phyloP scores from a whole-genome alignment of 2,113 vertebrate species.

The Marcusenius ussheri region DNA sequence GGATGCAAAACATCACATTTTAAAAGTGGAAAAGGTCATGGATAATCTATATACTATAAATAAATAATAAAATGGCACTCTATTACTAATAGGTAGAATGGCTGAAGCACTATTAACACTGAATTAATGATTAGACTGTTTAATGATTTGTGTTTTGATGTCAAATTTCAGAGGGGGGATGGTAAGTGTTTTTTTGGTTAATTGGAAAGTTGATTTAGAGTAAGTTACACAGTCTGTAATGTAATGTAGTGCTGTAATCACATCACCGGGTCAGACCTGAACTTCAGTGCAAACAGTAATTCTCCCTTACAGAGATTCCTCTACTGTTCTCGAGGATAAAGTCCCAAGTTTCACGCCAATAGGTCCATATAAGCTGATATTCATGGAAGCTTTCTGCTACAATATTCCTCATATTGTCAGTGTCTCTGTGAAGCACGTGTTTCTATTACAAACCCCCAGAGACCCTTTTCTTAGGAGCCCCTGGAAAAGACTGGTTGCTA shows the following conservation, averaged over 20 bases:
- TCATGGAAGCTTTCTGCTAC: conserved; percentile 56
- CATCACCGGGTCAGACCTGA: not conserved
- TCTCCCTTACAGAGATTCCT: conserved; percentile 44
- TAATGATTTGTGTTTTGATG: not conserved
- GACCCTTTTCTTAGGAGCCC: conserved; percentile 60
- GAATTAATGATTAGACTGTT: not conserved
- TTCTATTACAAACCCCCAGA: conserved; percentile 50
- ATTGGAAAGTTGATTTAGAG: not conserved
- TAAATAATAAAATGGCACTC: not conserved
- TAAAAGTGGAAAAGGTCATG: not conserved
- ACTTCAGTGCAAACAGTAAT: conserved; percentile 33
- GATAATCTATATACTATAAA: not conserved
- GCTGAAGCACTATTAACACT: not conserved
- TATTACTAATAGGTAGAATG: not conserved
- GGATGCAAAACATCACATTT: not conserved
- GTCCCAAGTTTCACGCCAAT: conserved; percentile 47
- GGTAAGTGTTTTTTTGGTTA: not conserved
- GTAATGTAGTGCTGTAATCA: not conserved
- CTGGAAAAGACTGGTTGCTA: conserved; percentile 64
- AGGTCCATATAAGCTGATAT: conserved; percentile 50
- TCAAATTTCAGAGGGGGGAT: not conserved
- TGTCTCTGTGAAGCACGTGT: conserved; percentile 48
- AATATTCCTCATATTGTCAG: conserved; percentile 36
- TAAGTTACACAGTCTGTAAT: not conserved
- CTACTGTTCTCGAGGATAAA: conserved; percentile 52